phyloP scores from a whole-genome alignment of 92 coral and sea anemone genomes.

The Pocillopora meandrina region DNA sequence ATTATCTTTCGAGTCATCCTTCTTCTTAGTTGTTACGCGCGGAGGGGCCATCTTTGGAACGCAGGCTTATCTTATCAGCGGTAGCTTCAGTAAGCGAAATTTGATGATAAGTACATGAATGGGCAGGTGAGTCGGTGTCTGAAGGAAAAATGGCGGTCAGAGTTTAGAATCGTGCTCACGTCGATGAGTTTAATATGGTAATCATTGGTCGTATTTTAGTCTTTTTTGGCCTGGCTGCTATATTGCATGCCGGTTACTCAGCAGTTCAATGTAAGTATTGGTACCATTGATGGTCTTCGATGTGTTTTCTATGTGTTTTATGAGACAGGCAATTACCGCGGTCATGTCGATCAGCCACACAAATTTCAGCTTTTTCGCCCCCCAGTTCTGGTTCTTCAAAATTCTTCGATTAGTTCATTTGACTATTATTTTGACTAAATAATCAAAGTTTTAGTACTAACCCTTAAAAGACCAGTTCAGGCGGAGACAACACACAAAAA shows the following conservation, averaged over 20 bases:
- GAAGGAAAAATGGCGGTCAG: conserved; percentile 46
- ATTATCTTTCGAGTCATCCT: conserved; percentile 20
- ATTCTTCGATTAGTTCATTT: too few species aligned
- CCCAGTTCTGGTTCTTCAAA: too few species aligned
- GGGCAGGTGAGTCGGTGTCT: not conserved
- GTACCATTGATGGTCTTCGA: not conserved
- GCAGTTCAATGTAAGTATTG: conserved; percentile 93
- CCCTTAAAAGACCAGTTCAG: too few species aligned
- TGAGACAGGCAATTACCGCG: too few species aligned
- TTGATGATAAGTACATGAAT: not conserved
- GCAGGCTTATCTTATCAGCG: conserved; percentile 16
- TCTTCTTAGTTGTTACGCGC: conserved; percentile 9
- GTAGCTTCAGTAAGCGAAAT: not conserved
- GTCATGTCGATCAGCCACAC: too few species aligned
- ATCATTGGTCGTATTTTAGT: conserved; percentile 92
- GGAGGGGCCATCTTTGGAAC: conserved; percentile 73
- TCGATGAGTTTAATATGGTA: conserved; percentile 58
- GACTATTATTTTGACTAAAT: too few species aligned
- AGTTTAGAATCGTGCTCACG: not conserved
- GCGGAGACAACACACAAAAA: too few species aligned
- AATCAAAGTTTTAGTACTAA: too few species aligned
- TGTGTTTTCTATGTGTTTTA: not conserved
- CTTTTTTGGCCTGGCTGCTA: conserved; percentile 84
- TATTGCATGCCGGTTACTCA: conserved; percentile 98
- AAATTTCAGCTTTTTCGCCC: too few species aligned